Evolutionary conservation across 2,888 invertebrate species (phyloP).

Genomic region (Smittia sp.): DNA sequence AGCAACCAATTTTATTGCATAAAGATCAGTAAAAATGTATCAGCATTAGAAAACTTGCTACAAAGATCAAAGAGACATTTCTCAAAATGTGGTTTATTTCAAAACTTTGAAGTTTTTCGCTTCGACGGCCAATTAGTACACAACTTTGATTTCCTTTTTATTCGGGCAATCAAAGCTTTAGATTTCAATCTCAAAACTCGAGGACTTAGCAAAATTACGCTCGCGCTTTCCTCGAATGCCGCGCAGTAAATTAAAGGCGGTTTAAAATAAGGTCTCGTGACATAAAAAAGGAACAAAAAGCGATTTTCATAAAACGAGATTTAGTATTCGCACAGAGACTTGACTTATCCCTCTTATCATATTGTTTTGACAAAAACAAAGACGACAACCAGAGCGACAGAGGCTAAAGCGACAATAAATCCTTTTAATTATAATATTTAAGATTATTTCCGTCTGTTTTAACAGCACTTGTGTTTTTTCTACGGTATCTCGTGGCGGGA

Average conservation of each 20-base stretch:
- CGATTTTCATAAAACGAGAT: constrained; percentile 33
- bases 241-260: constrained; percentile 37
- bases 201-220: too few species aligned
- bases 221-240: neutral
- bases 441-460: constrained; percentile 40
- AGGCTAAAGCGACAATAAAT: constrained; percentile 27
- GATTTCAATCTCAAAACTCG: too few species aligned
- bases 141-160: too few species aligned
- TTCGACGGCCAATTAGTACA: too few species aligned
- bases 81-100: too few species aligned
- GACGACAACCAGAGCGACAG: neutral
- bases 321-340: neutral
- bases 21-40: too few species aligned
- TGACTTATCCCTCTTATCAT: constrained; percentile 7
- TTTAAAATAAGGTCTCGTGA: constrained; percentile 7
- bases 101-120: too few species aligned
- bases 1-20: too few species aligned
- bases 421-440: constrained; percentile 41
- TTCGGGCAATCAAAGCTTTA: too few species aligned
- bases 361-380: constrained; percentile 14
- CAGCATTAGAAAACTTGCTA: too few species aligned
- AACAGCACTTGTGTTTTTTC: constrained; percentile 17
- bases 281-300: constrained; percentile 5
- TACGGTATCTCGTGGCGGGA: neutral
- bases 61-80: too few species aligned